These are phyloP conservation scores for Theodoxus fluviatilis DNA, from an alignment of 2,888 invertebrate species.

Conservation along the genomic window DNA sequence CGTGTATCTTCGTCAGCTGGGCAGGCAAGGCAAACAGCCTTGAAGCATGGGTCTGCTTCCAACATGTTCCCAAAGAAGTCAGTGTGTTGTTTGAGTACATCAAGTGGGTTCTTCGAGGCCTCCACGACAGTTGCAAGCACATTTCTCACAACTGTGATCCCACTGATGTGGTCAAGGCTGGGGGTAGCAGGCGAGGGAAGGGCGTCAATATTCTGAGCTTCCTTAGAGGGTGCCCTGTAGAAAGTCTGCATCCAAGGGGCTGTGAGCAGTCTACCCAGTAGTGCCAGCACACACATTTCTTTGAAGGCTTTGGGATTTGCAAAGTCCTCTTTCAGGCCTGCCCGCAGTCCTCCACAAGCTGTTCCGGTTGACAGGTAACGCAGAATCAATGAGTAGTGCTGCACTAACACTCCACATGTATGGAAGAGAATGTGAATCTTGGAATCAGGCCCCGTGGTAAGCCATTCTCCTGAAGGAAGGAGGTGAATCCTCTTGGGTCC, in stretches of 20 bases:
- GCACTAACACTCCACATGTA: slow-evolving; percentile 26
- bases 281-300: slow-evolving; percentile 32
- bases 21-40: too few relatives aligned
- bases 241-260: slow-evolving; percentile 31
- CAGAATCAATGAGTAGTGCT: slow-evolving; percentile 22
- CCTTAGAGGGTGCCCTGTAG: slow-evolving; percentile 24
- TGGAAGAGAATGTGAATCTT: slow-evolving; percentile 35
- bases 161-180: slow-evolving; percentile 20
- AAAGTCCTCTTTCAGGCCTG: slow-evolving; percentile 27
- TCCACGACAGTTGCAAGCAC: too few relatives aligned
- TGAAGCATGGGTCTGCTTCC: too few relatives aligned
- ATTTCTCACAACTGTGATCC: slow-evolving; percentile 23
- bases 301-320: slow-evolving; percentile 17
- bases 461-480: slow-evolving; percentile 27
- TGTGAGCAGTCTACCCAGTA: slow-evolving; percentile 27
- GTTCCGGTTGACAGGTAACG: slow-evolving; percentile 23
- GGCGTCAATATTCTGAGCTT: too few relatives aligned
- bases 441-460: slow-evolving; percentile 31
- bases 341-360: slow-evolving; percentile 31
- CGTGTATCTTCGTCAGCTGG: too few relatives aligned
- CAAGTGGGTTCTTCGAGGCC: too few relatives aligned
- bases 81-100: too few relatives aligned
- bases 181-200: too few relatives aligned
- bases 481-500: slow-evolving; percentile 33
- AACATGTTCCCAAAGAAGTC: too few relatives aligned